Conservation (phyloP, 2,113 vertebrate species). For the Camelus bactrianus region DNA sequence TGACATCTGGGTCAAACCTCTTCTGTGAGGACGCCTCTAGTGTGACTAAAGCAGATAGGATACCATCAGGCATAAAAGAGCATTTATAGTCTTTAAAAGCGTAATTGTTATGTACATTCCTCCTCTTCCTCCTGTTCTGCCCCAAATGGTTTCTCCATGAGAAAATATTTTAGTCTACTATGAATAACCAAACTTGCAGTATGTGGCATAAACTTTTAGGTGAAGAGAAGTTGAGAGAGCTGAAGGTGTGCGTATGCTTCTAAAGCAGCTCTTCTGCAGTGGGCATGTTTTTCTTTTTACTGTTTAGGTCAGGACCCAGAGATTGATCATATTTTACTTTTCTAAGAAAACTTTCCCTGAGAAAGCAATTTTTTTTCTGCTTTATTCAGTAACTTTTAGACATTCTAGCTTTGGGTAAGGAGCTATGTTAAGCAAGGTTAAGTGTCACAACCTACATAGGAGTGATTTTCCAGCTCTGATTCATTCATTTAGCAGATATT, state of each 20-base stretch:
- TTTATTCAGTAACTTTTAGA: conserved; percentile 64
- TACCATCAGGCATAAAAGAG: neutral
- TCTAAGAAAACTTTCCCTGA: conserved; percentile 61
- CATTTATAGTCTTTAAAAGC: neutral
- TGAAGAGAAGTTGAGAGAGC: neutral
- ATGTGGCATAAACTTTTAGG: neutral
- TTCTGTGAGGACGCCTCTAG: neutral
- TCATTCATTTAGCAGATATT: conserved; percentile 49
- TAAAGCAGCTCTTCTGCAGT: neutral
- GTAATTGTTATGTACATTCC: neutral
- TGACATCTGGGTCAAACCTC: neutral
- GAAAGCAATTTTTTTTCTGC: conserved; percentile 57
- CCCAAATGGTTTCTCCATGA: neutral
- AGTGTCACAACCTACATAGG: neutral
- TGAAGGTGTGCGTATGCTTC: neutral
- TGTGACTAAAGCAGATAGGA: neutral
- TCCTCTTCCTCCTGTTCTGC: neutral
- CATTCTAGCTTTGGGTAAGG: conserved; percentile 58
- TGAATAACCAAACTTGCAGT: neutral
- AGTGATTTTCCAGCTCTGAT: neutral
- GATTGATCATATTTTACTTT: conserved; percentile 63
- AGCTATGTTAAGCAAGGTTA: conserved; percentile 43
- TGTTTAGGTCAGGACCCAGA: conserved; percentile 67
- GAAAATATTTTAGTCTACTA: neutral
- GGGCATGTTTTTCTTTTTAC: conserved; percentile 44